These are phyloP conservation scores for Patella vulgata DNA, from an alignment of 1,140 invertebrate species.

Conservation along the genomic window DNA sequence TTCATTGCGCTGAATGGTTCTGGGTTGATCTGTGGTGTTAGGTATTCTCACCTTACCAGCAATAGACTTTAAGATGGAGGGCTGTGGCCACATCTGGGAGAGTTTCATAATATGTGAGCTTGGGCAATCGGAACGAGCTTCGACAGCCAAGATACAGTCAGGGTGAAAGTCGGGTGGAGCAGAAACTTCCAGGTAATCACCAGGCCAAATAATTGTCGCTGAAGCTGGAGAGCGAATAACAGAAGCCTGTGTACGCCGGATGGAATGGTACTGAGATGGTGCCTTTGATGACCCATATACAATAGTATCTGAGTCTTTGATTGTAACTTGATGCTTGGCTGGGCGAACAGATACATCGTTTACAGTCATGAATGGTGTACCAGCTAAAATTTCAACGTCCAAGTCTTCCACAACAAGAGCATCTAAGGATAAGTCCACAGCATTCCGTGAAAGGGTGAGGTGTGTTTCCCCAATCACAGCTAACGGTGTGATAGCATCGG, in stretches of 20 bases:
- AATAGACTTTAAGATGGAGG: too few species aligned
- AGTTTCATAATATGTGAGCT: not conserved
- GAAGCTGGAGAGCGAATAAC: not conserved
- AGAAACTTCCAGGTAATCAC: slow-evolving; percentile 18
- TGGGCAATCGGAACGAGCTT: slow-evolving; percentile 7
- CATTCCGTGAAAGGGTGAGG: slow-evolving; percentile 4
- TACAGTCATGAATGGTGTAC: slow-evolving; percentile 19
- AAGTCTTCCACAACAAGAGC: slow-evolving; percentile 22
- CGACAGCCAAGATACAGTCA: slow-evolving; percentile 8
- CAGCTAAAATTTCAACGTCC: slow-evolving; percentile 21
- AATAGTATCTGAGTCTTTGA: too few species aligned
- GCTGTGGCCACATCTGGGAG: too few species aligned
- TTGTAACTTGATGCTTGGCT: too few species aligned
- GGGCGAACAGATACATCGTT: slow-evolving; percentile 29
- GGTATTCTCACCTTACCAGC: too few species aligned
- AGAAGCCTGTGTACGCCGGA: not conserved
- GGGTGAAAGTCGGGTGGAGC: not conserved
- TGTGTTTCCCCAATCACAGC: slow-evolving; percentile 1
- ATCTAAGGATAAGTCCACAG: slow-evolving; percentile 10
- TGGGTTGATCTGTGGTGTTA: too few species aligned
- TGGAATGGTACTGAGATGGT: not conserved
- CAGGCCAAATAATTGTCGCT: slow-evolving; percentile 14
- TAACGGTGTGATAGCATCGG: slow-evolving; percentile 2
- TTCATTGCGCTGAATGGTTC: too few species aligned
- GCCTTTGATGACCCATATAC: too few species aligned